Conservation (phyloP, 2,797 vertebrate genomes). For the Pogonophryne albipinna region DNA sequence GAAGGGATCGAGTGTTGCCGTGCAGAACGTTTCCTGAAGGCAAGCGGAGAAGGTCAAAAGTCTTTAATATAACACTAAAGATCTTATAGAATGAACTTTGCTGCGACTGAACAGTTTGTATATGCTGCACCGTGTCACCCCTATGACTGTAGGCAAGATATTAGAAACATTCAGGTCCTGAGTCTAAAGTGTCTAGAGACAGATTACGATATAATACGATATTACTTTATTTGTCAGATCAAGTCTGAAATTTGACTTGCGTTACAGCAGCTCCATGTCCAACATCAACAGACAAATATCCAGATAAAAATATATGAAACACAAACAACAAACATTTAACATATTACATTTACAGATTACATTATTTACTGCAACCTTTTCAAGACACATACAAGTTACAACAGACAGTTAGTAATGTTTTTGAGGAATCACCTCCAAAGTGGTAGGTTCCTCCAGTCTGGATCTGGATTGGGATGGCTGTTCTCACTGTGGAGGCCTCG, state of each 20-base stretch:
- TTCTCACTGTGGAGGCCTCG: slow-evolving; percentile 94
- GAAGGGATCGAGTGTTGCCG: slow-evolving; percentile 74
- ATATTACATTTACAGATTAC: no score
- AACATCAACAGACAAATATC: no score
- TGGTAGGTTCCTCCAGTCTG: slow-evolving; percentile 92
- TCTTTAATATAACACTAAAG: neutral
- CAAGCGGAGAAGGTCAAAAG: neutral
- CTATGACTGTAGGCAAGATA: neutral
- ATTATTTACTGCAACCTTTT: neutral
- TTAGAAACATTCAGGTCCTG: no score
- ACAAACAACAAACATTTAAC: no score
- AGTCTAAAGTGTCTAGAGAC: no score
- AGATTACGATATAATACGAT: no score
- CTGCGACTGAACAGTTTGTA: neutral
- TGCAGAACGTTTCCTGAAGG: slow-evolving; percentile 88
- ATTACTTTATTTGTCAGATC: no score
- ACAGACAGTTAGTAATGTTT: neutral
- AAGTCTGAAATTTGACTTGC: no score
- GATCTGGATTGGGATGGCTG: slow-evolving; percentile 93
- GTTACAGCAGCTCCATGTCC: no score
- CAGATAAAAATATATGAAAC: no score
- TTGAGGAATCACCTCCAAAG: slow-evolving; percentile 90
- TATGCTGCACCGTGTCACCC: neutral
- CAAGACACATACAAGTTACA: neutral
- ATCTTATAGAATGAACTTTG: neutral